These are phyloP conservation scores for Pavo muticus DNA, from an alignment of 2,113 vertebrate species.

Conservation along the genomic window DNA sequence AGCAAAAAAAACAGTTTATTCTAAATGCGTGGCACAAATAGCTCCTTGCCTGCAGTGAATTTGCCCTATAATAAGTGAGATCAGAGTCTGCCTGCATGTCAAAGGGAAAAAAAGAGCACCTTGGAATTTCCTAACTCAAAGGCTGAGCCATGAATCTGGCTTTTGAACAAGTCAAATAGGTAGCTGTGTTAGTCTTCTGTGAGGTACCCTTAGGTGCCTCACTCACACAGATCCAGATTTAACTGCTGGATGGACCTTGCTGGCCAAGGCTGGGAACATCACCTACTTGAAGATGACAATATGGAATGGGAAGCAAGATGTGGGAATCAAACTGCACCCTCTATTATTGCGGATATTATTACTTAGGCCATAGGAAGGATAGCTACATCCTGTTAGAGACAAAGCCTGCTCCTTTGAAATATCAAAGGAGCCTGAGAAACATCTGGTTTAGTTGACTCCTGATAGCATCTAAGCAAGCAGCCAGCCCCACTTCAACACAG, in stretches of 20 bases:
- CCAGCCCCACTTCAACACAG: not conserved
- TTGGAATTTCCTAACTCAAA: slow-evolving; percentile 31
- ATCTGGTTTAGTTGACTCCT: not conserved
- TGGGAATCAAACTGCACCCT: not conserved
- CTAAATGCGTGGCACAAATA: not conserved
- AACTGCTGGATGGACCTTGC: accelerated
- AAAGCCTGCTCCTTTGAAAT: not conserved
- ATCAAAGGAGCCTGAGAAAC: not conserved
- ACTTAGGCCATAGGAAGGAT: not conserved
- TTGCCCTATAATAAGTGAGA: slow-evolving; percentile 3
- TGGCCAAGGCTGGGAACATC: not conserved
- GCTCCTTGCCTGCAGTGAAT: not conserved
- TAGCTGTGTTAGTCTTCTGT: not conserved
- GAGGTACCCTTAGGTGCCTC: not conserved
- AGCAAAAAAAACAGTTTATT: not conserved
- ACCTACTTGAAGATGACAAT: not conserved
- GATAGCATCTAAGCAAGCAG: not conserved
- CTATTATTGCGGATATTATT: not conserved
- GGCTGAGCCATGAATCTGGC: not conserved
- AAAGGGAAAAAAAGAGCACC: not conserved
- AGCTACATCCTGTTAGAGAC: not conserved
- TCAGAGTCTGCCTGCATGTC: not conserved
- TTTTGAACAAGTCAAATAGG: not conserved
- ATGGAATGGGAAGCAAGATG: not conserved
- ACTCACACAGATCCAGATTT: not conserved